Conservation (phyloP, 64 coral and sea anemone species). For the Pachyseris speciosa region DNA sequence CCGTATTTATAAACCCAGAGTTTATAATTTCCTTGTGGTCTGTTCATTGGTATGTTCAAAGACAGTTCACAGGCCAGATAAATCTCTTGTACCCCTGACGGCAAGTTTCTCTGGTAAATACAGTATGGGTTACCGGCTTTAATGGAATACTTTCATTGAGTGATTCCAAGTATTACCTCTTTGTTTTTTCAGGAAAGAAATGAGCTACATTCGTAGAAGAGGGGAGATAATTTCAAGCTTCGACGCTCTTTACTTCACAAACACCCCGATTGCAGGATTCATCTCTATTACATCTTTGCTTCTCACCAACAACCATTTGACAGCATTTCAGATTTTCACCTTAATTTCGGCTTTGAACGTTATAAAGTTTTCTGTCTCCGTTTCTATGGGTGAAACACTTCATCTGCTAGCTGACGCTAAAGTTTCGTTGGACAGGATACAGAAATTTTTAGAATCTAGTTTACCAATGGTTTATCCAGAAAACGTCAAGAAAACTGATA, state of each 20-base stretch:
- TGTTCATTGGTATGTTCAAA: too few species aligned
- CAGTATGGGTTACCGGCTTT: too few species aligned
- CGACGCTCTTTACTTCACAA: conserved; percentile 13
- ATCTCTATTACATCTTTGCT: conserved; percentile 12
- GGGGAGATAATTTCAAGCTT: conserved; percentile 29
- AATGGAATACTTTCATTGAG: too few species aligned
- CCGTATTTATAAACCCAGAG: too few species aligned
- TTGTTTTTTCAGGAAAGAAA: conserved; percentile 26
- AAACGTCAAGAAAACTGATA: neutral
- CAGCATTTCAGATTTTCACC: conserved; percentile 32
- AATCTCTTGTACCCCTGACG: too few species aligned
- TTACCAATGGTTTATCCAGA: neutral
- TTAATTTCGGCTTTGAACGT: conserved; percentile 5
- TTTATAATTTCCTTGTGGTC: too few species aligned
- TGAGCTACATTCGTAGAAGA: conserved; percentile 14
- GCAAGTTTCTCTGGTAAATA: too few species aligned
- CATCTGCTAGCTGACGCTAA: conserved; percentile 25
- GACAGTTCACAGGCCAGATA: too few species aligned
- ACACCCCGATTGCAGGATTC: neutral
- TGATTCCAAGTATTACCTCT: neutral
- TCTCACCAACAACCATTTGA: neutral
- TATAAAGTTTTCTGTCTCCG: conserved; percentile 5
- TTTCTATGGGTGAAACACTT: conserved; percentile 18
- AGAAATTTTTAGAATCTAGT: neutral
- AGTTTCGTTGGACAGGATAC: conserved; percentile 32